phyloP scores from a whole-genome alignment of 1,140 invertebrate genomes.

The Neodiprion virginianus region DNA sequence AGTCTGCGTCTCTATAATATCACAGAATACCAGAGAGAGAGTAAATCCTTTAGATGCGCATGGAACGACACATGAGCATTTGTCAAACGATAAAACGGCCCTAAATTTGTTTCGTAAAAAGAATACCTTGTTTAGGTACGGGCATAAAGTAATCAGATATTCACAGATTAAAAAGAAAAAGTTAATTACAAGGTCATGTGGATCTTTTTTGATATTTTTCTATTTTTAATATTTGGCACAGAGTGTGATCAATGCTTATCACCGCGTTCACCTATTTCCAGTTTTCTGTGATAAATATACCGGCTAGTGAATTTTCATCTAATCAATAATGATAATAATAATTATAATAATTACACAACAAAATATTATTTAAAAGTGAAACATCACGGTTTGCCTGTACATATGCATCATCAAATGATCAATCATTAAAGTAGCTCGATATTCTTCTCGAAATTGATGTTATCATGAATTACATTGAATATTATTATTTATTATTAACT shows the following conservation, averaged over 20 bases:
- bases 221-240: background rate
- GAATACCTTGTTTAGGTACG: too few species aligned
- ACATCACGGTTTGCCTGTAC: constrained; percentile 6
- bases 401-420: background rate
- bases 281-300: constrained; percentile 6
- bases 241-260: background rate
- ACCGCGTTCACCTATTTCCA: background rate
- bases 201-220: too few species aligned
- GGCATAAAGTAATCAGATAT: too few species aligned
- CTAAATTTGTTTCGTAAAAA: too few species aligned
- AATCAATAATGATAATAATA: constrained; percentile 8
- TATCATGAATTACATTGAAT: constrained; percentile 6
- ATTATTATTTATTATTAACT: constrained; percentile 12
- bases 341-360: background rate
- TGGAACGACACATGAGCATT: background rate
- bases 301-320: background rate
- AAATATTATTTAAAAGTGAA: background rate
- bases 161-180: background rate
- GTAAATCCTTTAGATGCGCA: background rate
- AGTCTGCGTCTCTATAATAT: background rate
- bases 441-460: background rate
- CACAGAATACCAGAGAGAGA: constrained; percentile 2
- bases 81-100: background rate
- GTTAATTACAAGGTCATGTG: too few species aligned
- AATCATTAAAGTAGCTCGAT: constrained; percentile 1